phyloP scores from a whole-genome alignment of 2,113 vertebrate genomes.

The Girardinichthys multiradiatus region DNA sequence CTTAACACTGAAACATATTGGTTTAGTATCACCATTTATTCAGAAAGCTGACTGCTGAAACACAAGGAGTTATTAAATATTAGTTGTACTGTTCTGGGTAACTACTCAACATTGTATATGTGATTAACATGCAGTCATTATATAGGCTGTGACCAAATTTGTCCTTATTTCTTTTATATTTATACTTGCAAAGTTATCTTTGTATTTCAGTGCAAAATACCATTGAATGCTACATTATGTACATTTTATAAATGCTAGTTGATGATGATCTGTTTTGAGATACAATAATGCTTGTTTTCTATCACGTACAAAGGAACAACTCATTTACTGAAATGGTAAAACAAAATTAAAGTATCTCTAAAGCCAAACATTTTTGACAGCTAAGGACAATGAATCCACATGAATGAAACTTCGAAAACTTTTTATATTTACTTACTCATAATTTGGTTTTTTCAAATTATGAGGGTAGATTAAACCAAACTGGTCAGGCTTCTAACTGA shows the following conservation, averaged over 20 bases:
- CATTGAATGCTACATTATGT: too few relatives aligned
- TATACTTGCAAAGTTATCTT: not conserved
- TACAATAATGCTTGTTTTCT: not conserved
- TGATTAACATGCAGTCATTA: not conserved
- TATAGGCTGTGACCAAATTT: not conserved
- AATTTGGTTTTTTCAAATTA: not conserved
- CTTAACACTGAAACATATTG: conserved; percentile 8
- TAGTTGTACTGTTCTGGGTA: not conserved
- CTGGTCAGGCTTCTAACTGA: too few relatives aligned
- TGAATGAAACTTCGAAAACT: not conserved
- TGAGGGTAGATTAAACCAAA: not conserved
- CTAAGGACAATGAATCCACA: not conserved
- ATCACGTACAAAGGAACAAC: not conserved
- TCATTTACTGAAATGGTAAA: not conserved
- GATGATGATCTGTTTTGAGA: not conserved
- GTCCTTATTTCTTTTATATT: not conserved
- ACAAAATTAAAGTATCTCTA: not conserved
- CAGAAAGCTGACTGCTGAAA: not conserved
- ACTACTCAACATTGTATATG: not conserved
- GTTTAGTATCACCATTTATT: conserved; percentile 1
- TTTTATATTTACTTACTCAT: too few relatives aligned
- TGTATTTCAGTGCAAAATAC: not conserved
- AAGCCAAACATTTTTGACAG: not conserved
- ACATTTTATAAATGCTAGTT: not conserved
- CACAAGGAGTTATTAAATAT: too few relatives aligned